phyloP scores from a whole-genome alignment of 2,888 invertebrate species.

The Deroplatys truncata region DNA sequence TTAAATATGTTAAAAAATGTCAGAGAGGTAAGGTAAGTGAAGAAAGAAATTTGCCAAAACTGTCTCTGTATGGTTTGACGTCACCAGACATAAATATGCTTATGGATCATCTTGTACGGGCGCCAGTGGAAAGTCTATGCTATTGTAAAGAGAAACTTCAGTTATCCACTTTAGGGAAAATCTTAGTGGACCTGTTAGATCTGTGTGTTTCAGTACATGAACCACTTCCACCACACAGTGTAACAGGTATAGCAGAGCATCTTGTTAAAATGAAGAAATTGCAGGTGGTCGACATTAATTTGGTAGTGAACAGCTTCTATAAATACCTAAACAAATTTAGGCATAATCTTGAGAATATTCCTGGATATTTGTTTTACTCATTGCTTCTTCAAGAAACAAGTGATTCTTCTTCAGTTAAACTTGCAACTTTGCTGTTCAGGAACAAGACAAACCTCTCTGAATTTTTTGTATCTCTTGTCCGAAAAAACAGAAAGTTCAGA shows the following conservation, averaged over 20 bases:
- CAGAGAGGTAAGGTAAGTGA: not conserved
- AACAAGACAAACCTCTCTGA: not conserved
- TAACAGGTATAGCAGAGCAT: constrained; percentile 31
- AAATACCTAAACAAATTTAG: constrained; percentile 59
- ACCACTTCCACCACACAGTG: not conserved
- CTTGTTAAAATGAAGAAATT: constrained; percentile 35
- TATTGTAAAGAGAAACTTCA: constrained; percentile 45
- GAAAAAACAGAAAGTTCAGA: not conserved
- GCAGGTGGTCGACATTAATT: constrained; percentile 40
- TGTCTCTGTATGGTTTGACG: constrained; percentile 44
- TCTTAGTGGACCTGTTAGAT: constrained; percentile 4
- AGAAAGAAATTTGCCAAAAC: constrained; percentile 44
- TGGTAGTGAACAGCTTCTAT: constrained; percentile 53
- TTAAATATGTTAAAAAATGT: constrained; percentile 49
- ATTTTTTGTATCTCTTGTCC: not conserved
- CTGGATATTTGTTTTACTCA: constrained; percentile 33
- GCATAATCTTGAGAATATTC: constrained; percentile 51
- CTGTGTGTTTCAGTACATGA: not conserved
- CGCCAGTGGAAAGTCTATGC: constrained; percentile 43
- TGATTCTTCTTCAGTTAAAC: constrained; percentile 14
- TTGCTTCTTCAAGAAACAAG: not conserved
- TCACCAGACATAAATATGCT: constrained; percentile 46
- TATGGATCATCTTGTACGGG: constrained; percentile 45
- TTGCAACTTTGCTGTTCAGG: not conserved
- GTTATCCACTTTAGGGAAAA: constrained; percentile 12